A percentile compares a stretch with the other conserved stretches of the same genome.
phyloP scores from a whole-genome alignment of 2,888 invertebrate genomes.

The Ornithoptera alexandrae region DNA sequence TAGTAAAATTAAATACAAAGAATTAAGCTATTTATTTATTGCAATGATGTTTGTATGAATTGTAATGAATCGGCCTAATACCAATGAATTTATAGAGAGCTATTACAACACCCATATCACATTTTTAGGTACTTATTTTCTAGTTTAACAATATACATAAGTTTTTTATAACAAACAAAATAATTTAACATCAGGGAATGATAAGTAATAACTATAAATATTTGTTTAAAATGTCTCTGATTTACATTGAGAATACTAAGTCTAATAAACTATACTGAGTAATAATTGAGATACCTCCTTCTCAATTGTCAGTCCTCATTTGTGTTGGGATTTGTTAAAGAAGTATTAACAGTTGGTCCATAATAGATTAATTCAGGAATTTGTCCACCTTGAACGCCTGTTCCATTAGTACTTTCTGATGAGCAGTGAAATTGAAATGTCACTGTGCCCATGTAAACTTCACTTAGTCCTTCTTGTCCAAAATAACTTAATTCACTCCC shows the following conservation, averaged over 20 bases:
- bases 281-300: conserved; percentile 54
- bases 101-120: conserved; percentile 78
- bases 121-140: conserved; percentile 64
- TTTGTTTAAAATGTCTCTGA: conserved; percentile 31
- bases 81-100: conserved; percentile 69
- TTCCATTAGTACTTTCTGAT: conserved; percentile 97
- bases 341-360: conserved; percentile 84
- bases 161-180: conserved; percentile 55
- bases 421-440: conserved; percentile 99
- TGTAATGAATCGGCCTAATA: conserved; percentile 47
- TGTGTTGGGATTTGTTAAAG: conserved; percentile 61
- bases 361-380: conserved; percentile 98
- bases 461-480: conserved; percentile 97
- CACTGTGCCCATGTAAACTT: conserved; percentile 94
- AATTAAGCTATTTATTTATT: conserved; percentile 46
- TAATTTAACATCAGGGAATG: conserved; percentile 66
- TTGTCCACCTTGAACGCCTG: conserved; percentile 98
- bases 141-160: conserved; percentile 71
- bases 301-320: conserved; percentile 76
- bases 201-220: conserved; percentile 44
- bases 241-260: conserved; percentile 29
- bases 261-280: conserved; percentile 53
- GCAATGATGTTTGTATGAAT: conserved; percentile 49
- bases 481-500: conserved; percentile 97
- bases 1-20: conserved; percentile 30